phyloP scores from a whole-genome alignment of 2,113 vertebrate species.

The Esox niger region DNA sequence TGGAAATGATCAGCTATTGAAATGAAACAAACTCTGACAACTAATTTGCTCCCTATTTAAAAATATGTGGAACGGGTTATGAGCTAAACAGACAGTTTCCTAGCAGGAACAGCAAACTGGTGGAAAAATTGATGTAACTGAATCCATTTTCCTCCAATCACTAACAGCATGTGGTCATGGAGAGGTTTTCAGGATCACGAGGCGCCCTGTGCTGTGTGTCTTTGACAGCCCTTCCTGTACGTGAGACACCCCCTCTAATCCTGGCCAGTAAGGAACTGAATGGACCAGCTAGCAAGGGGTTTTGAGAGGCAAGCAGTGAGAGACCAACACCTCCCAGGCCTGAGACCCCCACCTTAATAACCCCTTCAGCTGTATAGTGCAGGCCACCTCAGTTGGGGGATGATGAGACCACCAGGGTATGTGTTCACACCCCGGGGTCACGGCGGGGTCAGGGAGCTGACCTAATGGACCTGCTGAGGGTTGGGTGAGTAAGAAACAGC shows the following conservation, averaged over 20 bases:
- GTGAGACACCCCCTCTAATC: slow-evolving; percentile 23
- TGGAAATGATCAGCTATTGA: too few relatives aligned
- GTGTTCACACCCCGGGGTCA: slow-evolving; percentile 14
- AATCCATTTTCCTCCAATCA: too few relatives aligned
- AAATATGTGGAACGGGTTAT: too few relatives aligned
- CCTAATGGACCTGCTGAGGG: background rate
- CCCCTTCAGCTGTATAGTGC: background rate
- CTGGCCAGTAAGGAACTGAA: slow-evolving; percentile 8
- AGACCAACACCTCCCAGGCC: slow-evolving; percentile 3
- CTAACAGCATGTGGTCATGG: background rate
- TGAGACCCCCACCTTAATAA: background rate
- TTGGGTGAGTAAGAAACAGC: slow-evolving; percentile 24
- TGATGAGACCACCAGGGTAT: slow-evolving; percentile 10
- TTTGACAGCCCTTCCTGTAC: slow-evolving; percentile 25
- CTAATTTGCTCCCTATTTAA: too few relatives aligned
- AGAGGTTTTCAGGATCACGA: slow-evolving; percentile 20
- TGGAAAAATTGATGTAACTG: too few relatives aligned
- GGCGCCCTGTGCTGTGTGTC: slow-evolving; percentile 11
- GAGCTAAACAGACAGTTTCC: too few relatives aligned
- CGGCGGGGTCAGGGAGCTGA: slow-evolving; percentile 14
- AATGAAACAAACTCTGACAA: too few relatives aligned
- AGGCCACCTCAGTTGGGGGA: background rate
- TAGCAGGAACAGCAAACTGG: too few relatives aligned
- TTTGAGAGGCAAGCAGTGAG: background rate
- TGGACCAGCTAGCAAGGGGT: background rate